A percentile compares a stretch with the other conserved stretches of the same genome.
phyloP scores from a whole-genome alignment of 2,888 invertebrate genomes.

The Lepidonotus clava region DNA sequence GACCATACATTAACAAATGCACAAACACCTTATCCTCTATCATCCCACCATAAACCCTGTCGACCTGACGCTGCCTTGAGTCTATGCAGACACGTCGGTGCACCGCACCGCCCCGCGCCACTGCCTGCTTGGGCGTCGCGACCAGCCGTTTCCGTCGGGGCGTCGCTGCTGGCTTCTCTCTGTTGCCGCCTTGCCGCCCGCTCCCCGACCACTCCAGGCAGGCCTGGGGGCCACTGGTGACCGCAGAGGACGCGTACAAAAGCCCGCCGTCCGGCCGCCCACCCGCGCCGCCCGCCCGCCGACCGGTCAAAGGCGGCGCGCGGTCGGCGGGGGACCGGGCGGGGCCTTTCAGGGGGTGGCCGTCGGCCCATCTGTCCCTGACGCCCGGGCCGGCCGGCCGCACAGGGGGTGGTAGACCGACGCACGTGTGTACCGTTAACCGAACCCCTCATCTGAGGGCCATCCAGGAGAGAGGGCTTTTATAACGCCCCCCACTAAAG shows the following conservation, averaged over 20 bases:
- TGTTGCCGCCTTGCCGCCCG: neutral
- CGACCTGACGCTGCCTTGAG: too few species aligned
- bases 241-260: neutral
- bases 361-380: conserved; percentile 33
- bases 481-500: neutral
- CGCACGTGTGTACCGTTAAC: conserved; percentile 29
- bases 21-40: too few species aligned
- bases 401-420: conserved; percentile 1
- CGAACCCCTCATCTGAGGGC: conserved; percentile 31
- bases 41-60: too few species aligned
- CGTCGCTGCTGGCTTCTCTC: neutral
- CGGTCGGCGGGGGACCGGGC: neutral
- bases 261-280: neutral
- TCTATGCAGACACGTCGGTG: too few species aligned
- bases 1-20: too few species aligned
- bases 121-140: too few species aligned
- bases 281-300: neutral
- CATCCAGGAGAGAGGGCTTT: neutral
- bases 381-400: neutral
- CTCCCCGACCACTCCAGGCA: neutral
- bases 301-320: neutral
- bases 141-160: too few species aligned
- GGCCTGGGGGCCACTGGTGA: neutral
- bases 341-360: neutral
- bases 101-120: too few species aligned